Conservation (phyloP, 2,888 invertebrate genomes). For the Caenorhabditis drosophilae region DNA sequence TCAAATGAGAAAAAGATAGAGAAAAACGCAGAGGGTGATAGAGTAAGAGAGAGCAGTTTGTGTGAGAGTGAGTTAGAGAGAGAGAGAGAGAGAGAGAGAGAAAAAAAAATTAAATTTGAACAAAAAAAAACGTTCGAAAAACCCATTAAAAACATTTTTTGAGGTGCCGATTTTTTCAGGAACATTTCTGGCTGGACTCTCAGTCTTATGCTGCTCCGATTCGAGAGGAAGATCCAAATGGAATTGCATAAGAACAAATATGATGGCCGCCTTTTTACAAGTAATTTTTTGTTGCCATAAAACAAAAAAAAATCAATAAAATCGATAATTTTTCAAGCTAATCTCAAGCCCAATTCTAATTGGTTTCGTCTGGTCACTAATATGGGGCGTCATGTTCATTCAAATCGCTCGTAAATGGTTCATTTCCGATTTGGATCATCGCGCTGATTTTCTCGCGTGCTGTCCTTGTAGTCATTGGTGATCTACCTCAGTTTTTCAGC, state of each 20-base stretch:
- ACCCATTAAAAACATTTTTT: not conserved
- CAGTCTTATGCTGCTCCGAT: slow-evolving; percentile 44
- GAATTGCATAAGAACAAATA: slow-evolving; percentile 70
- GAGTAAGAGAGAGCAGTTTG: too few relatives aligned
- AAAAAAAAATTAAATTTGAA: too few relatives aligned
- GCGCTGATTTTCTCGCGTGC: slow-evolving; percentile 42
- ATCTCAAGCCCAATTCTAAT: slow-evolving; percentile 71
- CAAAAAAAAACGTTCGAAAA: not conserved
- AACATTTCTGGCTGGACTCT: slow-evolving; percentile 47
- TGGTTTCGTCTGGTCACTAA: slow-evolving; percentile 73
- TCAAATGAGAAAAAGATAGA: too few relatives aligned
- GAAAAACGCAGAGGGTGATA: too few relatives aligned
- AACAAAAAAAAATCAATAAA: not conserved
- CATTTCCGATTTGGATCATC: slow-evolving; percentile 51
- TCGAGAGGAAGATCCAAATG: slow-evolving; percentile 48
- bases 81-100: too few relatives aligned
- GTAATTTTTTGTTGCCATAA: slow-evolving; percentile 8
- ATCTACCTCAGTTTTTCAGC: not conserved
- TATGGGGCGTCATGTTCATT: slow-evolving; percentile 72
- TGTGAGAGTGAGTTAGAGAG: not conserved
- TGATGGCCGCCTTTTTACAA: slow-evolving; percentile 69
- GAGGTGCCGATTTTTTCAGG: too few relatives aligned
- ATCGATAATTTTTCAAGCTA: slow-evolving; percentile 61
- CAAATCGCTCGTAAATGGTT: slow-evolving; percentile 70
- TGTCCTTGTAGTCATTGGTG: slow-evolving; percentile 53